Evolutionary conservation across 2,113 vertebrate genomes (phyloP), one percentile per base, ranked within the genome.

Genomic region (Cyanistes caeruleus): DNA sequence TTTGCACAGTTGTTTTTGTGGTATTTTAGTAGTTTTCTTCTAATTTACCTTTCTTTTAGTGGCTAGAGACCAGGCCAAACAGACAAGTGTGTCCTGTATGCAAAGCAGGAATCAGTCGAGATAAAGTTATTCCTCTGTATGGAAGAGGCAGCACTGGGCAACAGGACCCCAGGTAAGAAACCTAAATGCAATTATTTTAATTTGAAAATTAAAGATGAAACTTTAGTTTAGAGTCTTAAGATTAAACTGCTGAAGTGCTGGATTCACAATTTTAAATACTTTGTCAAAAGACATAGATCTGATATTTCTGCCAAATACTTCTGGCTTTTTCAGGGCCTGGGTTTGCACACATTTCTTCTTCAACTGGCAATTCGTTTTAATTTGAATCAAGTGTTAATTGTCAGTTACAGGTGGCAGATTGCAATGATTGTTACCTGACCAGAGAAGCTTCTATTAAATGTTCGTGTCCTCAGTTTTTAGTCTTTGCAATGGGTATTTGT

Each of bases 41-140:
- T 20, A 5, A 67, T 59, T 76, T 76, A 80, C 3, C n/a, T 92
- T 87, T 87, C 67, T 96, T 95, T 70, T 93, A 99, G 99, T 99
- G 99, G 99, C 95, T 99, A 96, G 99, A 99, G 96, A 99, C 99
- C 21, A 98, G 99, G 96, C 99, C 99, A 44, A 99, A 99, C 97
- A 98, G 99, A 96, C 99, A 99, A 94, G 99, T 99, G 91, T 99
- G 99, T 97, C 99, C 99, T 20, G 99, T 99, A 2, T 99, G 99
- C 96, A 99, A 99, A 98, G 99, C 99, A 7, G 99, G 99, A 69
- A 99, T 99, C 97, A 99, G 99, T 95, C 97, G 99, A 76, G 99
- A 99, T 87, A 99, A 99, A 97, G 99, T 99, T 59, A 99, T 99
- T 96, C 99, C 99, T 2, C 97, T 99, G 16, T 99, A 99, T 51